Evolutionary conservation across 1,140 invertebrate genomes (phyloP).

Genomic region (Drosophila baimaii): DNA sequence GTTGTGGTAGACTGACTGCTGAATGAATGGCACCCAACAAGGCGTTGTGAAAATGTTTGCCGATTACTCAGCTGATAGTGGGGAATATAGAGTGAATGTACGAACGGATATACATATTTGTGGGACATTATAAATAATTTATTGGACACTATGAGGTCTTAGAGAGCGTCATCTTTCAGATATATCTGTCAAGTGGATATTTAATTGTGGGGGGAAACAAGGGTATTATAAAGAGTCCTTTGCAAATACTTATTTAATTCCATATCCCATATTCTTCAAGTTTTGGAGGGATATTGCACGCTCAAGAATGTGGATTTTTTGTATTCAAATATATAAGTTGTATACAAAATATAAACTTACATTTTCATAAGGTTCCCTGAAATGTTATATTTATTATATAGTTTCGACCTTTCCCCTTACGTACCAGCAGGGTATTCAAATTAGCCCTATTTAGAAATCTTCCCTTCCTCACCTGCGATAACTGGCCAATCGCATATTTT

Average conservation of each 20-base stretch:
- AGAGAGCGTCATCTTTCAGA: constrained; percentile 1
- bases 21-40: constrained; percentile 58
- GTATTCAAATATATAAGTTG: no score
- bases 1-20: constrained; percentile 60
- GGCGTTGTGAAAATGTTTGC: constrained; percentile 44
- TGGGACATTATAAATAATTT: constrained; percentile 11
- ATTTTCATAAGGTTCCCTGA: no score
- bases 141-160: not conserved
- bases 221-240: not conserved
- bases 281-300: not conserved
- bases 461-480: constrained; percentile 55
- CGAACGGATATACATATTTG: not conserved
- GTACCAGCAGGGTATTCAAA: not conserved
- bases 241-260: no score
- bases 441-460: constrained; percentile 8
- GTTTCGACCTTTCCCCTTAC: not conserved
- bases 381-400: not conserved
- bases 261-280: no score
- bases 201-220: not conserved
- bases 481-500: constrained; percentile 52
- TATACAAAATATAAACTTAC: not conserved
- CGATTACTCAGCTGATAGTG: constrained; percentile 30
- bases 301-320: not conserved
- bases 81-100: constrained; percentile 26
- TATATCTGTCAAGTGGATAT: not conserved